phyloP scores from a whole-genome alignment of 2,113 vertebrate genomes.

The Pangasianodon hypophthalmus region DNA sequence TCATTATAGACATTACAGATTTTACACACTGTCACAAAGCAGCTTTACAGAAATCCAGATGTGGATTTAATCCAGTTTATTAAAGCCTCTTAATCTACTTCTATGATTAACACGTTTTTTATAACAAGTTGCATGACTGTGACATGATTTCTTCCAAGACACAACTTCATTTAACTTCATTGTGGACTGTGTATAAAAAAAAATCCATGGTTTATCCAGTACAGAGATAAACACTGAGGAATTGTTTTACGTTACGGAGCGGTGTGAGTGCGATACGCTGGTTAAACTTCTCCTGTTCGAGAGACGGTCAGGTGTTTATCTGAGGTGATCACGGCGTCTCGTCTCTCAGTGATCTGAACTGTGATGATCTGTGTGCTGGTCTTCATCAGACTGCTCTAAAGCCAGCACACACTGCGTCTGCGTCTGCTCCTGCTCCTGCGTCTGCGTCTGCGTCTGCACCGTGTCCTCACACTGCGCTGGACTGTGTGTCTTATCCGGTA shows the following conservation, averaged over 20 bases:
- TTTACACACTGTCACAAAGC: neutral
- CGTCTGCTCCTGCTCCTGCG: neutral
- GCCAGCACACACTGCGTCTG: neutral
- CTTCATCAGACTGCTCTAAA: neutral
- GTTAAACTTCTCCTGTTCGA: too few species aligned
- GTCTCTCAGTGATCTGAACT: neutral
- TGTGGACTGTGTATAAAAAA: too few species aligned
- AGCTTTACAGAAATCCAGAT: neutral
- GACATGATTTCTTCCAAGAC: too few species aligned
- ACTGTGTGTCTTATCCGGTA: neutral
- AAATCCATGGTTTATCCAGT: neutral
- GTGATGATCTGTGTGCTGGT: too few species aligned
- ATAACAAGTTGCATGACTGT: neutral
- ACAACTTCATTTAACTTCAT: too few species aligned
- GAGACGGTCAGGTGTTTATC: neutral
- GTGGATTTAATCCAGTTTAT: neutral
- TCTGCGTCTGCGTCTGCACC: neutral
- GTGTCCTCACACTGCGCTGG: neutral
- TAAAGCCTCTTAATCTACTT: neutral
- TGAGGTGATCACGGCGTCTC: neutral
- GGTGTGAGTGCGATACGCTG: too few species aligned
- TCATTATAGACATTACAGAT: neutral
- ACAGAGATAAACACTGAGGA: too few species aligned
- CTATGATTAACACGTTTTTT: neutral
- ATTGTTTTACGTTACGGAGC: too few species aligned